phyloP scores from a whole-genome alignment of 2,888 invertebrate genomes.

The Eurytoma californica region DNA sequence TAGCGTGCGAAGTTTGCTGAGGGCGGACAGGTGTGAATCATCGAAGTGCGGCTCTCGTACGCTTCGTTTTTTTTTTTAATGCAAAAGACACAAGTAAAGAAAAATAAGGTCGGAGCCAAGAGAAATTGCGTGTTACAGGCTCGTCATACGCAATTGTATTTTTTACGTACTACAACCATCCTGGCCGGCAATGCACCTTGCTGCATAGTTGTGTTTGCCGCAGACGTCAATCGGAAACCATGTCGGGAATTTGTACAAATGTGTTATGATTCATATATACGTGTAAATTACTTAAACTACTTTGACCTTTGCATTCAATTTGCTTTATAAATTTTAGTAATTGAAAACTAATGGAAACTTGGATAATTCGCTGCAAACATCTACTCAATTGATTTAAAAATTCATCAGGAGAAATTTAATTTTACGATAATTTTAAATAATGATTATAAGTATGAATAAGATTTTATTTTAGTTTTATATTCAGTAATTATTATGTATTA shows the following conservation, averaged over 20 bases:
- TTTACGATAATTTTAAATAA: too few relatives aligned
- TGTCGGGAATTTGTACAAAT: conserved; percentile 38
- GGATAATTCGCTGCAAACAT: neutral
- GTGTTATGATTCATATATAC: conserved; percentile 18
- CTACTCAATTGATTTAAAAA: neutral
- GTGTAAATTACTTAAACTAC: neutral
- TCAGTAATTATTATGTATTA: neutral
- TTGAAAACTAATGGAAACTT: neutral
- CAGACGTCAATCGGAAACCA: conserved; percentile 44
- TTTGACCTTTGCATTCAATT: neutral
- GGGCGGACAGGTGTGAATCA: neutral
- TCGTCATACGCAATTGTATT: conserved; percentile 56
- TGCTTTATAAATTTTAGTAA: neutral
- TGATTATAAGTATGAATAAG: neutral
- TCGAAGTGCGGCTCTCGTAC: neutral
- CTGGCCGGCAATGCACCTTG: conserved; percentile 69
- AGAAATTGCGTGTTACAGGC: conserved; percentile 4
- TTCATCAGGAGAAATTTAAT: neutral
- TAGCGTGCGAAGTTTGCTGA: too few relatives aligned
- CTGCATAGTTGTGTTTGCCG: conserved; percentile 62
- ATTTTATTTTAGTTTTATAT: neutral
- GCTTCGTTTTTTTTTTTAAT: neutral
- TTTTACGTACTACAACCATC: conserved; percentile 69
- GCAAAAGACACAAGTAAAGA: neutral
- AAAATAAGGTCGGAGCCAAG: conserved; percentile 2